phyloP scores from a whole-genome alignment of 92 coral and sea anemone genomes.

The Epizoanthus stellaris region DNA sequence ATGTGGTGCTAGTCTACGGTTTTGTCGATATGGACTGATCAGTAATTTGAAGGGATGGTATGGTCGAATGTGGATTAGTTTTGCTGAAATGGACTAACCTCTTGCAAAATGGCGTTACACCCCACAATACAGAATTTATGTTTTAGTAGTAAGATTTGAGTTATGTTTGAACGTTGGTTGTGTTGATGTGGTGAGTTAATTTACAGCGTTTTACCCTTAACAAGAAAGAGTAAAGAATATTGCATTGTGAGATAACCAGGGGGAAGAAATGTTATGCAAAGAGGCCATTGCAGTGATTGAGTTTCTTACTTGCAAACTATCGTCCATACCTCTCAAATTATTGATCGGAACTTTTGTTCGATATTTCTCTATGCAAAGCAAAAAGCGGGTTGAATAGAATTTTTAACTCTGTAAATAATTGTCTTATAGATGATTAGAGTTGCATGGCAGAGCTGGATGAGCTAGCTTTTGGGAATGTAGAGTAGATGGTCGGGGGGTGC shows the following conservation, averaged over 20 bases:
- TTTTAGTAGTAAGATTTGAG: too few relatives aligned
- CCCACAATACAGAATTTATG: too few relatives aligned
- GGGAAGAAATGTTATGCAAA: not conserved
- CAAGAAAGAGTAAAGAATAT: not conserved
- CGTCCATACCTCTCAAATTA: not conserved
- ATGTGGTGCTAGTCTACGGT: too few relatives aligned
- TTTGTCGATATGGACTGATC: not conserved
- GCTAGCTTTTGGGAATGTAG: not conserved
- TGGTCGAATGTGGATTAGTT: not conserved
- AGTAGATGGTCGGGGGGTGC: too few relatives aligned
- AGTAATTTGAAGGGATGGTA: not conserved
- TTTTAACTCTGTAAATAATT: slow-evolving; percentile 16
- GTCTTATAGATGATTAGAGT: not conserved
- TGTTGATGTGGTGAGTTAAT: too few relatives aligned
- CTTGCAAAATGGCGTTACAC: not conserved
- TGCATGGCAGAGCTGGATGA: too few relatives aligned
- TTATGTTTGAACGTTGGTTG: too few relatives aligned
- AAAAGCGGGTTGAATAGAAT: not conserved
- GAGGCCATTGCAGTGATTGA: not conserved
- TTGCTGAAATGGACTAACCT: slow-evolving; percentile 8
- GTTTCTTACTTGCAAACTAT: not conserved
- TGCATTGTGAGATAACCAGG: not conserved
- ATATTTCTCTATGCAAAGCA: slow-evolving; percentile 11
- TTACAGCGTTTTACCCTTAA: too few relatives aligned
- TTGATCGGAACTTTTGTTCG: too few relatives aligned